These are phyloP conservation scores for Patiria miniata DNA, from an alignment of 35 echinoderm and acorn worm species.

Conservation along the genomic window DNA sequence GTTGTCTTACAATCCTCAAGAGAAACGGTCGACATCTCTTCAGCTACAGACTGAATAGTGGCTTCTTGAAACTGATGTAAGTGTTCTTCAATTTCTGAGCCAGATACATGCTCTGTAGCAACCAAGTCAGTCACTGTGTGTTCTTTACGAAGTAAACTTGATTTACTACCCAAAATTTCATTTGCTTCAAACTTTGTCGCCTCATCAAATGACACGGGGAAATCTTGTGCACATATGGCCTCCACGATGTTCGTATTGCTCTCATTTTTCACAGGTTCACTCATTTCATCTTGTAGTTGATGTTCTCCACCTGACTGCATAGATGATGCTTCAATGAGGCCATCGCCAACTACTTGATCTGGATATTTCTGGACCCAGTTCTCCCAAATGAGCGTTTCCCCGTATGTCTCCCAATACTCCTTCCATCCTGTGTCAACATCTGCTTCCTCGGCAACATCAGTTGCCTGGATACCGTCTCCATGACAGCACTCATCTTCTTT, in stretches of 20 bases:
- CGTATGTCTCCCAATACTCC: slow-evolving; percentile 51
- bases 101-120: too few relatives aligned
- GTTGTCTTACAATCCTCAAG: too few relatives aligned
- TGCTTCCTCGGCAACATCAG: neutral
- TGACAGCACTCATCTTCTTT: neutral
- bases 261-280: neutral
- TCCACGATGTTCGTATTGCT: too few relatives aligned
- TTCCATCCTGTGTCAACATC: slow-evolving; percentile 24
- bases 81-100: too few relatives aligned
- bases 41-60: too few relatives aligned
- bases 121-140: too few relatives aligned
- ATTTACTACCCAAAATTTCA: neutral
- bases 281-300: neutral
- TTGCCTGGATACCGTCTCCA: neutral
- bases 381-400: slow-evolving; percentile 50
- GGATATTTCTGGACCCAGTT: slow-evolving; percentile 60
- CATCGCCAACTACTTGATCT: slow-evolving; percentile 2
- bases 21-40: too few relatives aligned
- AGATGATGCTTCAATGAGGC: neutral
- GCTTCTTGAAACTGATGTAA: too few relatives aligned
- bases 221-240: neutral
- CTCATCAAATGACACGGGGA: neutral
- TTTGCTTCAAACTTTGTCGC: neutral
- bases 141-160: too few relatives aligned
- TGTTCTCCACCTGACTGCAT: neutral